Evolutionary conservation across 2,888 invertebrate genomes (phyloP), one percentile per base, ranked within the genome.

Genomic region (Seira musarum): DNA sequence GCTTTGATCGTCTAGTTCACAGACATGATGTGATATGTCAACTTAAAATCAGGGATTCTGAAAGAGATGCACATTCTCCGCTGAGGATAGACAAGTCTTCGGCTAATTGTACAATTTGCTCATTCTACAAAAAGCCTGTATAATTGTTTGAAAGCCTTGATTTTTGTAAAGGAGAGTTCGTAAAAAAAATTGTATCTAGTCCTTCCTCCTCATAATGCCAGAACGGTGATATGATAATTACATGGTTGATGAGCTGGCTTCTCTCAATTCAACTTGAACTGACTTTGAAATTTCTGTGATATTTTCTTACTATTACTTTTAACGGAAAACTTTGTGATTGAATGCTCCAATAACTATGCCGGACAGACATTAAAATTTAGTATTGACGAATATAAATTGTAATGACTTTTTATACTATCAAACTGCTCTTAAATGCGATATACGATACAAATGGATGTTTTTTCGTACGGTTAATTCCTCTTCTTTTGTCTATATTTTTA

Each of bases 101-200:
- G 13, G 46, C 46, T n/a, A n/a, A n/a, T 40, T 40, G 40, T n/a
- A 63, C 40, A 53, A 35, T 61, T 73, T 73, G 73, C 73, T 73
- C 73, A 73, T 25, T 40, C 40, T 40, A 6, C 40, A 40, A 40
- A 40, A 40, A 65, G 53, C 49, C 61, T 13, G 6, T 49, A 13
- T 21, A 64, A 63, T 17, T 40, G 6, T 73, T 30, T 30, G 6
- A 40, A 17, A 53, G 61, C 24, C 53, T 30, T 13, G 13, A 40
- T 63, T 63, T 64, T 21, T 69, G 21, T 22, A 49, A 8, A 60
- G n/a, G n/a, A 25, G 53, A 69, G 49, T 69, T 69, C 53, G 22
- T 77, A 71, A n/a, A n/a, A n/a, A n/a, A n/a, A n/a, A 15, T 15
- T 53, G 57, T 63, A 68, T 80, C 80, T 80, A 80, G 80, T 80